Evolutionary conservation across 2,888 invertebrate genomes (phyloP), one percentile per base, ranked within the genome.

Genomic region (Tridacna crocea): DNA sequence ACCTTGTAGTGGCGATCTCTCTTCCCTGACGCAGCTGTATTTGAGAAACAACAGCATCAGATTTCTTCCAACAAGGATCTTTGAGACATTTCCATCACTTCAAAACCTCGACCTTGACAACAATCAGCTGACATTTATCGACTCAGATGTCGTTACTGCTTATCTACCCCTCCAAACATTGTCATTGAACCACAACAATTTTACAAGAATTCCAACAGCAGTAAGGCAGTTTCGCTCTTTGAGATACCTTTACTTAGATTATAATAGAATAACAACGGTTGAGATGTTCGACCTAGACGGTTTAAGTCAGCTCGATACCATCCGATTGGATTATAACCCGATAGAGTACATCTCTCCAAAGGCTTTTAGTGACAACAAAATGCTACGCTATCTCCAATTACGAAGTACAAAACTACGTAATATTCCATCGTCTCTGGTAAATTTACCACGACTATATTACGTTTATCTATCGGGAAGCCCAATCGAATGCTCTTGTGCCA

Each of bases 281-380:
- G 66, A 66, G 24, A 27, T 27, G 24, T 66, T n/a, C 1, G 66
- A 66, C 27, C 36, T 66, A 13, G 27, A 12, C 15, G 15, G 27
- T 36, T 36, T 66, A 17, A n/a, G 36, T 27, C 66, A 27, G 13
- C n/a, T 66, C 13, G 27, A 27, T 12, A 11, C 13, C 46, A 17
- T 66, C 8, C 15, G 27, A 15, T 27, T 66, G 13, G 15, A 66
- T 36, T 19, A 36, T 36, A 66, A 66, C 13, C 66, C 66, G 13
- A 66, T 66, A 13, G 66, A 66, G 27, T 66, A 66, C n/a, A 66
- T 66, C 12, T 66, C 66, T 27, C 66, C 66, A 2, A 2, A 36
- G 13, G 66, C 66, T 36, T 66, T 66, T n/a, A 27, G 27, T 26
- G 13, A 66, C 13, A 66, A 66, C n/a, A 66, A 13, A 27, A 3